Conservation (phyloP, 1,140 invertebrate species). For the Orussus abietinus region DNA sequence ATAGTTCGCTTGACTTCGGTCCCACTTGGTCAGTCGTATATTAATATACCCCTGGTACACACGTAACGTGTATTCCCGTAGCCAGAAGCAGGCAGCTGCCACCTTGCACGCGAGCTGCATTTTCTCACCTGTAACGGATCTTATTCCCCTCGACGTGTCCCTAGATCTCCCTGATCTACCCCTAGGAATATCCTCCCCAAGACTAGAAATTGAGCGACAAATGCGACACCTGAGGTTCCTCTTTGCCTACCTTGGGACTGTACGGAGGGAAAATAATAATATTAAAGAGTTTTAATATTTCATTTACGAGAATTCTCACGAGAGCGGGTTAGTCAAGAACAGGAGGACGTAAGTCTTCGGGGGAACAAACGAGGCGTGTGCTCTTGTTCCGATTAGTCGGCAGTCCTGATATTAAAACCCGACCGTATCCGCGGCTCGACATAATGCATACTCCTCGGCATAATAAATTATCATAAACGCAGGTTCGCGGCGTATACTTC, state of each 20-base stretch:
- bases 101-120: constrained; percentile 45
- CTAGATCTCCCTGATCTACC: constrained; percentile 16
- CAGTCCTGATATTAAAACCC: constrained; percentile 26
- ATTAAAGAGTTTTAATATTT: no score
- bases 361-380: neutral
- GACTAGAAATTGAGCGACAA: no score
- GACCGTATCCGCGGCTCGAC: constrained; percentile 18
- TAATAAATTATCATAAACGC: constrained; percentile 37
- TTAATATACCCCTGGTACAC: constrained; percentile 37
- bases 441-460: constrained; percentile 18
- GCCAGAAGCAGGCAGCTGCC: constrained; percentile 46
- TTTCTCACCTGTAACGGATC: constrained; percentile 52
- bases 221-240: no score
- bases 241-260: no score
- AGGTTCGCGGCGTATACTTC: constrained; percentile 30
- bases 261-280: no score
- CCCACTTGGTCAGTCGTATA: constrained; percentile 47
- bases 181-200: constrained; percentile 19
- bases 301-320: no score
- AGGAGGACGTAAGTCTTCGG: no score
- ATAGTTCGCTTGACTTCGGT: constrained; percentile 18
- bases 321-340: no score
- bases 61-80: no score
- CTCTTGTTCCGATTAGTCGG: constrained; percentile 25
- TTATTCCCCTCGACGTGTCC: constrained; percentile 25